Percentiles rank a stretch among this genome's conserved stretches.
These are phyloP conservation scores for Blennius ocellaris DNA, from an alignment of 2,113 vertebrate genomes.

Conservation along the genomic window DNA sequence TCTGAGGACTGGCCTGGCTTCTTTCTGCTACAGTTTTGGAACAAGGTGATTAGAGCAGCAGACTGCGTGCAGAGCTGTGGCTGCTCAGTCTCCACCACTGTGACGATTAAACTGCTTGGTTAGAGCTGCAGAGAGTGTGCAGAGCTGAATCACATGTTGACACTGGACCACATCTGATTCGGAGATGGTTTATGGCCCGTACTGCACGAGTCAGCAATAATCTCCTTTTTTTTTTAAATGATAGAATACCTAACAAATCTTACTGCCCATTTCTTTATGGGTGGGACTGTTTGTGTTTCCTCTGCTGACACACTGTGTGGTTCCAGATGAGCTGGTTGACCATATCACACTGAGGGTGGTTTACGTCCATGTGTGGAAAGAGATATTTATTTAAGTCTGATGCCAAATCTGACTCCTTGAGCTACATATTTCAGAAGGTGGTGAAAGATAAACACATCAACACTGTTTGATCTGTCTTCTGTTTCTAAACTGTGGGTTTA, in stretches of 20 bases:
- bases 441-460: not conserved
- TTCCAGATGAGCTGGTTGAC: slow-evolving; percentile 9
- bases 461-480: not conserved
- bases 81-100: slow-evolving; percentile 29
- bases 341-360: not conserved
- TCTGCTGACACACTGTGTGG: not conserved
- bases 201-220: slow-evolving; percentile 21
- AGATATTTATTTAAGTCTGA: slow-evolving; percentile 30
- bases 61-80: slow-evolving; percentile 40
- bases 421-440: slow-evolving; percentile 22
- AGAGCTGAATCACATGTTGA: slow-evolving; percentile 26
- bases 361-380: slow-evolving; percentile 28
- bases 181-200: slow-evolving; percentile 25
- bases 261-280: slow-evolving; percentile 1
- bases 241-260: slow-evolving; percentile 12
- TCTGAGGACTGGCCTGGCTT: slow-evolving; percentile 10
- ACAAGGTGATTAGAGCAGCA: slow-evolving; percentile 46
- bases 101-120: slow-evolving; percentile 46
- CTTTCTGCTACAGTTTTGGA: slow-evolving; percentile 25
- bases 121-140: slow-evolving; percentile 27
- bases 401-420: slow-evolving; percentile 9
- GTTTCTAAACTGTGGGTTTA: not conserved
- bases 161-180: slow-evolving; percentile 14
- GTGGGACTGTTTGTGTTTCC: slow-evolving; percentile 19
- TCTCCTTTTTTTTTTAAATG: slow-evolving; percentile 20